Conservation (phyloP, 2,888 invertebrate genomes). For the Bhutanitis thaidina region DNA sequence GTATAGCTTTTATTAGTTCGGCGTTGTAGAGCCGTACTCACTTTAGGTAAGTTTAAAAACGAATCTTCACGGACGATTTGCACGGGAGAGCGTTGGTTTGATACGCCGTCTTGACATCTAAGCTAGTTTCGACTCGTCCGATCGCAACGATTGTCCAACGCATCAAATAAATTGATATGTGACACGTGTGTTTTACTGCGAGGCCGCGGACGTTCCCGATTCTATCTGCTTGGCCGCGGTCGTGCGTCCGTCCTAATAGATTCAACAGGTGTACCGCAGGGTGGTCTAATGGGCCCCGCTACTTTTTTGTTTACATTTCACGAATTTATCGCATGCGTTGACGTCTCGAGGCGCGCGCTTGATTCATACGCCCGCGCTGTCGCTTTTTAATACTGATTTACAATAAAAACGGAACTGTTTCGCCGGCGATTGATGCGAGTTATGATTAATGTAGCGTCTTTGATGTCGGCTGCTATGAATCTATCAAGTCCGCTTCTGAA, state of each 20-base stretch:
- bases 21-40: slow-evolving; percentile 52
- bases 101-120: slow-evolving; percentile 45
- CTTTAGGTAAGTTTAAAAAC: slow-evolving; percentile 57
- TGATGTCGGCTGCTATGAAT: slow-evolving; percentile 78
- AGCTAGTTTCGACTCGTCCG: slow-evolving; percentile 44
- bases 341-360: slow-evolving; percentile 71
- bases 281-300: slow-evolving; percentile 62
- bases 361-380: slow-evolving; percentile 74
- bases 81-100: slow-evolving; percentile 53
- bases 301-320: slow-evolving; percentile 70
- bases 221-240: slow-evolving; percentile 49
- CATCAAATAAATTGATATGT: slow-evolving; percentile 62
- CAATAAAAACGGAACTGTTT: slow-evolving; percentile 76
- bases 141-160: slow-evolving; percentile 63
- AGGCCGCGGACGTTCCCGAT: slow-evolving; percentile 46
- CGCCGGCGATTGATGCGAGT: slow-evolving; percentile 77
- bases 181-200: slow-evolving; percentile 38
- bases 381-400: slow-evolving; percentile 79
- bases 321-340: slow-evolving; percentile 71
- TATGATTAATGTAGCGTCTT: slow-evolving; percentile 77
- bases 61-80: slow-evolving; percentile 65
- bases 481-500: slow-evolving; percentile 76
- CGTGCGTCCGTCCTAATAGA: slow-evolving; percentile 55
- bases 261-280: slow-evolving; percentile 73
- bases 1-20: slow-evolving; percentile 62